Base-by-base conservation (phyloP, 1,140 invertebrate genomes). In the Drosophila funebris region DNA sequence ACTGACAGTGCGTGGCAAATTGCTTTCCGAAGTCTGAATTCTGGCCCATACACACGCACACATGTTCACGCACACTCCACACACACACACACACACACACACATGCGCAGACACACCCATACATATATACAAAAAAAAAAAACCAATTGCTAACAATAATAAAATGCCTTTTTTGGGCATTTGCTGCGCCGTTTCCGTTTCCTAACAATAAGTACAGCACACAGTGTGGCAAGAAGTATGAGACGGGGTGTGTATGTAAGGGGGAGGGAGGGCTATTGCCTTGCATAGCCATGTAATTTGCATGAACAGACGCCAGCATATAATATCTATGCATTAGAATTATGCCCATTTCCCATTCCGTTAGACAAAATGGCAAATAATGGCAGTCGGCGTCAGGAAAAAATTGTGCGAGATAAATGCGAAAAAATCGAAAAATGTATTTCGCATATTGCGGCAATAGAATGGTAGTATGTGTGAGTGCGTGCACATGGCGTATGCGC, bases 1-100 rank as follows among this genome's bases (percentile, higher is more conserved):
- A 88, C 83, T 88, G 83, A 71, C 83, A 88, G 83, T 88, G 83
- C 83, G 83, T 88, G 83, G 83, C 83, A 88, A 88, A 88, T 88
- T 88, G 83, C 83, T 88, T 88, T 88, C 73, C 83, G 81, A 88
- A 88, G 84, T 84, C 80, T 84, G 43, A 67, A 83, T 72, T 72
- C 83, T 87, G 67, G 54, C 74, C 53, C 63, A 73, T 37, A 22
- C 24, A 33, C 41, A 63, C 43, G 41, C 39, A 62, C 57, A 68
- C 52, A 50, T n/a, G n/a, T n/a, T n/a, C 20, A 46, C 33, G 63
- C 43, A 29, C 31, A 46, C 62, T 46, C 67, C 31, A 60, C 53
- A 79, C 11, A 18, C 22, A 24, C 48, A 33, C 9, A 11, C 18
- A 36, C n/a, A 54, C 48, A 48, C 41, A 36, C 14, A 37, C 37